Evolutionary conservation across 2,888 invertebrate species (phyloP), one percentile per base, ranked within the genome.

Genomic region (Lochmaea crataegi): DNA sequence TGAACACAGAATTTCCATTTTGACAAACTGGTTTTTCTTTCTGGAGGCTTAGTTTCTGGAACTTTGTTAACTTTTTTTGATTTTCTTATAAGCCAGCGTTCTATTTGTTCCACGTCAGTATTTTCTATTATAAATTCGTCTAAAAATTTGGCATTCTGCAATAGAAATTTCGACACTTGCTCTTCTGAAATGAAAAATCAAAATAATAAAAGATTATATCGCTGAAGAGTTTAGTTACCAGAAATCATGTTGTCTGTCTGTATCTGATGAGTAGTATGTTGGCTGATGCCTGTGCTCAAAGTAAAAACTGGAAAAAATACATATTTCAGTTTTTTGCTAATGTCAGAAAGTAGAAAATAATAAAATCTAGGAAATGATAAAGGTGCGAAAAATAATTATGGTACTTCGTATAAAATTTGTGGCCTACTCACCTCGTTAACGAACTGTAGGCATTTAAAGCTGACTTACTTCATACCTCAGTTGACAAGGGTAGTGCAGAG

Each of bases 41-140:
- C 87, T 71, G 80, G 80, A 26, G 75, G 63, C 11, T 80, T 80
- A 68, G 81, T 75, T n/a, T 83, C 82, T 58, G 82, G 82, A 61
- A 85, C 83, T 80, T 88, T 88, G 79, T 88, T 88, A 53, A 87
- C 83, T 58, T 88, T 85, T 79, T 90, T 89, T 4, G 89, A 89
- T 72, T 89, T 87, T 64, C 89, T 87, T 26, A 89, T 88, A 77
- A 92, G 88, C 93, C 93, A 93, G 70, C 90, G 86, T 83, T 93
- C 92, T 67, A 94, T 80, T 65, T 90, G 89, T 73, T 92, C 91
- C 69, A 90, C 83, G 65, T 91, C 89, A 16, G 94, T 89, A 74
- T 90, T 89, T 26, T 91, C 89, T 81, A 90, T 86, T 10, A 94
- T 88, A 82, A 91, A 92, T 1, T 88, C 86, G 77, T 93, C 93